Evolutionary conservation across 2,797 vertebrate genomes (phyloP).

Genomic region (Halcyon smyrnensis): DNA sequence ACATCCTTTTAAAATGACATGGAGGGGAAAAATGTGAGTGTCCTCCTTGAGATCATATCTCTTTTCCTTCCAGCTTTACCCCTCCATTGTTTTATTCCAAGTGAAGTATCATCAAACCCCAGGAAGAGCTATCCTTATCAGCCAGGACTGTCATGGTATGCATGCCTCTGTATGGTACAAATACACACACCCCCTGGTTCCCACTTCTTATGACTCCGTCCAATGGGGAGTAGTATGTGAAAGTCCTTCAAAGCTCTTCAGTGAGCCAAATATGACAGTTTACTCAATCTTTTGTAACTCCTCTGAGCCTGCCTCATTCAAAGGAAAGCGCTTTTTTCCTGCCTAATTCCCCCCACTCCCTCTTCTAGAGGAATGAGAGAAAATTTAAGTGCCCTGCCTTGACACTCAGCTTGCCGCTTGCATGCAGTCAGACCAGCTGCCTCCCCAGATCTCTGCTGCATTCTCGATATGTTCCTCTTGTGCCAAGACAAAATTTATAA

Average conservation of each 20-base stretch:
- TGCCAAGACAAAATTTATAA: constrained; percentile 74
- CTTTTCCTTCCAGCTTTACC: neutral
- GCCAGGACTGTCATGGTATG: neutral
- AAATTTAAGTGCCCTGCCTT: constrained; percentile 62
- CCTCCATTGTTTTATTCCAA: neutral
- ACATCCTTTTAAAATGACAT: neutral
- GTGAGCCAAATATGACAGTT: constrained; percentile 39
- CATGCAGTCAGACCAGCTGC: constrained; percentile 2
- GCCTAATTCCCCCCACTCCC: constrained; percentile 9
- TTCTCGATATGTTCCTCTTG: constrained; percentile 40
- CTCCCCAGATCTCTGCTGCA: constrained; percentile 36
- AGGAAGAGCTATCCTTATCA: neutral
- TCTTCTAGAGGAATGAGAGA: constrained; percentile 22
- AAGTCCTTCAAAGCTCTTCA: constrained; percentile 45
- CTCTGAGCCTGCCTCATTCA: constrained; percentile 44
- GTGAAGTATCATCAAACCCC: neutral
- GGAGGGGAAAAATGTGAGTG: neutral
- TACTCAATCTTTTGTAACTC: constrained; percentile 43
- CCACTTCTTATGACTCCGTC: neutral
- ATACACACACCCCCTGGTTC: neutral
- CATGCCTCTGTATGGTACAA: neutral
- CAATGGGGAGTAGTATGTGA: neutral
- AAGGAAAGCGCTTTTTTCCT: neutral
- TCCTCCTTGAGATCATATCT: neutral
- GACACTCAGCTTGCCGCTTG: constrained; percentile 55